These are phyloP conservation scores for Echinarachnius parma DNA, from an alignment of 53 echinoderm and acorn worm genomes.

Conservation along the genomic window DNA sequence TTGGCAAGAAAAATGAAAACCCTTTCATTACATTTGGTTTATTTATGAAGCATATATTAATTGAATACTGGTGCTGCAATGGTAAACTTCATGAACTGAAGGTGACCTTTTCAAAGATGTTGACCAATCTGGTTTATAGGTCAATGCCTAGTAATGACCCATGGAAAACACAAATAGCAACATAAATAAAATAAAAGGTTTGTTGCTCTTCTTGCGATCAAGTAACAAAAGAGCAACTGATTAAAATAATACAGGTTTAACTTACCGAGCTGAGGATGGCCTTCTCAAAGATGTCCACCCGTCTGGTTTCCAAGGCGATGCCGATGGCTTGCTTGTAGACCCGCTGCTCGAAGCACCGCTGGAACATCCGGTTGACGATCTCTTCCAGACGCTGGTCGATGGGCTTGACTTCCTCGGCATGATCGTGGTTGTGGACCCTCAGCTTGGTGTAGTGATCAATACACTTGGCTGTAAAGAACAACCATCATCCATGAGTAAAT, in stretches of 20 bases:
- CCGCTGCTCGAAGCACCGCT: constrained; percentile 83
- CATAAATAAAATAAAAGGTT: too few relatives aligned
- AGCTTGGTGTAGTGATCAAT: constrained; percentile 90
- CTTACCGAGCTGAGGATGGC: constrained; percentile 85
- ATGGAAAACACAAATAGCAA: too few relatives aligned
- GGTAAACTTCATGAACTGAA: too few relatives aligned
- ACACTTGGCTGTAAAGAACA: constrained; percentile 73
- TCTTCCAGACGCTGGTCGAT: constrained; percentile 81
- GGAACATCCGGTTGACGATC: constrained; percentile 91
- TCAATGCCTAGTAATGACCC: too few relatives aligned
- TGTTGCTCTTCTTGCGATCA: not conserved
- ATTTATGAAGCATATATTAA: too few relatives aligned
- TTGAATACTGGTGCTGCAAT: too few relatives aligned
- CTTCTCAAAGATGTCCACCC: constrained; percentile 84
- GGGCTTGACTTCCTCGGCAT: constrained; percentile 53
- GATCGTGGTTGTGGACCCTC: constrained; percentile 78
- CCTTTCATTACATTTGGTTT: too few relatives aligned
- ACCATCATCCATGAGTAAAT: too few relatives aligned
- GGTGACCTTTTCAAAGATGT: too few relatives aligned
- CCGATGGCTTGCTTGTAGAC: constrained; percentile 92
- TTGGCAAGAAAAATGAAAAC: too few relatives aligned
- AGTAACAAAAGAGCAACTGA: not conserved
- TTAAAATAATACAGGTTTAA: not conserved
- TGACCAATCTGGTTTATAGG: too few relatives aligned
- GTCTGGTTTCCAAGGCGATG: constrained; percentile 84